These are phyloP conservation scores for Antidorcas marsupialis DNA, from an alignment of 2,113 vertebrate species.

Conservation along the genomic window DNA sequence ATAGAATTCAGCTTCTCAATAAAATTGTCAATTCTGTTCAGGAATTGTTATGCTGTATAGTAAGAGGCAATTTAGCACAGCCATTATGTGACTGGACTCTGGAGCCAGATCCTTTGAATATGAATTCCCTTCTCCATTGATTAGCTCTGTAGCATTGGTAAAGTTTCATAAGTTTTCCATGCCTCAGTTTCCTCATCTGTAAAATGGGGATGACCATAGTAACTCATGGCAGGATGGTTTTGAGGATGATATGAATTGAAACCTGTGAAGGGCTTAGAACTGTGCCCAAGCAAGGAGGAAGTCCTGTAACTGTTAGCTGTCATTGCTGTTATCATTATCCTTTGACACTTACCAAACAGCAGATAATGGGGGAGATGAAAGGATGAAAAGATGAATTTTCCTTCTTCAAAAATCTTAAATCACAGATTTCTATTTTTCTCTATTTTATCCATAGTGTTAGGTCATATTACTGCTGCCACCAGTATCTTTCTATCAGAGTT, in stretches of 20 bases:
- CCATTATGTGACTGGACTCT: neutral
- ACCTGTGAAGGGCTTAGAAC: neutral
- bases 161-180: neutral
- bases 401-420: neutral
- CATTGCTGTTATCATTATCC: neutral
- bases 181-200: neutral
- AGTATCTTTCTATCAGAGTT: conserved; percentile 22
- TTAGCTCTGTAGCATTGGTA: neutral
- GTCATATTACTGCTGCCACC: neutral
- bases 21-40: neutral
- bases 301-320: neutral
- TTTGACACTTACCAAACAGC: neutral
- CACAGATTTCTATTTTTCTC: neutral
- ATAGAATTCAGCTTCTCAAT: neutral
- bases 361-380: neutral
- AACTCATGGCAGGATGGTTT: neutral
- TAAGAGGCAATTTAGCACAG: neutral
- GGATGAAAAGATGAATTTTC: neutral
- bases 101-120: neutral
- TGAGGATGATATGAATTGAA: neutral
- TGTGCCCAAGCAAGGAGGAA: neutral
- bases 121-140: neutral
- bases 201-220: neutral
- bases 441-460: neutral
- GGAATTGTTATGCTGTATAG: neutral